Base-by-base conservation (phyloP, 35 echinoderm and acorn worm genomes). In the Holothuria glaberrima region DNA sequence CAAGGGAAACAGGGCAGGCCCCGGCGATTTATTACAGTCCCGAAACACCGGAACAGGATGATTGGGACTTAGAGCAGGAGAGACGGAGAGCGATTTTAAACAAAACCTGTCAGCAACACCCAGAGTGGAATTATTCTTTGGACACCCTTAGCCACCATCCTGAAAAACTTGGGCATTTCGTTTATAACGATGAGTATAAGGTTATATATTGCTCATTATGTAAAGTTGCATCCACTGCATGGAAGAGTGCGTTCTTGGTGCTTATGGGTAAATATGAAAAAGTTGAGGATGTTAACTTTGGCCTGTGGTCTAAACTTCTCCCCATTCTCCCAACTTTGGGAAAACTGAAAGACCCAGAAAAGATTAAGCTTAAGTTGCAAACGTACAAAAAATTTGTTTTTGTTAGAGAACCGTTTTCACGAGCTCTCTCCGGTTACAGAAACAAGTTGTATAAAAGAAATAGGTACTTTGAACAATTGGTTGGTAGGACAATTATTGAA, bases 331-430 rank as follows among this genome's bases (percentile, higher is more conserved):
- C 36, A 22, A 96, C 89, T 71, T 72, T 96, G 10, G 35, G n/a
- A 50, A 46, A 93, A 71, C 48, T 81, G 33, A 0, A 83, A 80
- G 28, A 62, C 19, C 60, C 94, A 5, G 31, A 75, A 79, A 89
- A 92, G 38, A 97, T 94, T 30, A 48, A 94, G 22, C 22, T 59
- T 58, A 92, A 92, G 21, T 78, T 94, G 18, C 27, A 80, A 58
- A 86, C 88, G 20, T 94, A 97, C 60, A 97, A 85, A 30, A 94
- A 88, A 20, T 97, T 97, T 60, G 71, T 97, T 17, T 97, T 94
- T 59, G 95, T 97, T 1, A 60, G 95, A 38, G 68, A 97, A 46
- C 95, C 95, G 28, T 97, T 94, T 87, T 74, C 89, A 44, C 83
- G 95, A 25, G 86, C 90, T 19, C 46, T 97, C 29, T 97, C 95